These are phyloP conservation scores for Neomonachus schauinslandi DNA, from an alignment of 2,113 vertebrate species.

Conservation along the genomic window DNA sequence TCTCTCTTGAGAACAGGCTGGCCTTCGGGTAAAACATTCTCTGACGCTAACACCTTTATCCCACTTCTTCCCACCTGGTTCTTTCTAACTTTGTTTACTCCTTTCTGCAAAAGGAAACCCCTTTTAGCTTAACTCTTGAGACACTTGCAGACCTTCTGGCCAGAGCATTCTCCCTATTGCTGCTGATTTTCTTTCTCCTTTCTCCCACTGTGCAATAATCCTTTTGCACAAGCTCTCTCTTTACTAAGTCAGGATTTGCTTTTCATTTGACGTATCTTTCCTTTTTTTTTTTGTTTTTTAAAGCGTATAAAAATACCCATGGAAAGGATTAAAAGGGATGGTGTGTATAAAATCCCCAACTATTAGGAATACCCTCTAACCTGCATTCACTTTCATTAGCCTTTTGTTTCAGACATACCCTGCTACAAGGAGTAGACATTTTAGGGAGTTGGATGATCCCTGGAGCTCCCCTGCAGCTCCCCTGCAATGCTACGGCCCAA, in stretches of 20 bases:
- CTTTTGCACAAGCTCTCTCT: background rate
- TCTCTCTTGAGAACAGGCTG: background rate
- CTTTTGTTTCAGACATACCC: background rate
- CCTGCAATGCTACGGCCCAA: background rate
- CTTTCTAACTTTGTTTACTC: background rate
- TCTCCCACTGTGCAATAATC: background rate
- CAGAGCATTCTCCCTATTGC: background rate
- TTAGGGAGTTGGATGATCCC: background rate
- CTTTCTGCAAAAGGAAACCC: background rate
- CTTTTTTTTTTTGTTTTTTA: background rate
- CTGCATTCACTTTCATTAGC: background rate
- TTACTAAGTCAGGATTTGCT: background rate
- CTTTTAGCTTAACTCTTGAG: background rate
- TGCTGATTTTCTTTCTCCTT: fast-evolving
- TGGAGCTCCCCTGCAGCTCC: background rate
- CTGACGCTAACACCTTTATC: background rate
- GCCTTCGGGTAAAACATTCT: background rate
- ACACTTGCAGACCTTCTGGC: background rate
- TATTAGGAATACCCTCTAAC: background rate
- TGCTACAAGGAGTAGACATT: background rate
- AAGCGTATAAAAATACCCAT: background rate
- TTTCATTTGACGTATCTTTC: background rate
- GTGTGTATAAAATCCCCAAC: background rate
- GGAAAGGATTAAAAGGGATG: background rate
- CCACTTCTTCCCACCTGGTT: background rate